phyloP scores from a whole-genome alignment of 2,888 invertebrate species.

The Zootermopsis nevadensis region DNA sequence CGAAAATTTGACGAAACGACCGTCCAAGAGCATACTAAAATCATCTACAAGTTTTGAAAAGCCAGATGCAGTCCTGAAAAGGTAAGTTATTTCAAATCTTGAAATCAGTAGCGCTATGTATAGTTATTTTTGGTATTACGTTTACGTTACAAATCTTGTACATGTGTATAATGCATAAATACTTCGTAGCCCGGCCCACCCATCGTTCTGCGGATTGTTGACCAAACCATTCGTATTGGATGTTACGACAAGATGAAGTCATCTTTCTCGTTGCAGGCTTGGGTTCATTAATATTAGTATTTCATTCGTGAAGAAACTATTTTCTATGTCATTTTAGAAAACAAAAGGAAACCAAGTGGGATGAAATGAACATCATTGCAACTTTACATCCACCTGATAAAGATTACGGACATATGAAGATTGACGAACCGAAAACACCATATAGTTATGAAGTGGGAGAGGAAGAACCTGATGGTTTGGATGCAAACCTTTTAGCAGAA shows the following conservation, averaged over 20 bases:
- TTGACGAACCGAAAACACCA: slow-evolving; percentile 98
- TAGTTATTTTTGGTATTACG: not conserved
- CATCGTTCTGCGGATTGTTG: not conserved
- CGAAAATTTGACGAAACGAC: slow-evolving; percentile 84
- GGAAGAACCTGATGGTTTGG: slow-evolving; percentile 66
- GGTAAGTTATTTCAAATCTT: slow-evolving; percentile 55
- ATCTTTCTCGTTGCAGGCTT: not conserved
- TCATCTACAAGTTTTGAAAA: slow-evolving; percentile 92
- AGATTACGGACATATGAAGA: slow-evolving; percentile 99
- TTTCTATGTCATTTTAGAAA: slow-evolving; percentile 48
- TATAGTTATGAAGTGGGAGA: slow-evolving; percentile 76
- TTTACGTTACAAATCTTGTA: not conserved
- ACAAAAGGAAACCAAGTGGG: slow-evolving; percentile 82
- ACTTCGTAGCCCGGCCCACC: slow-evolving; percentile 29
- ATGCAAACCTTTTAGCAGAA: slow-evolving; percentile 79
- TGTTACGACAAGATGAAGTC: not conserved
- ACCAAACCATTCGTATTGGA: not conserved
- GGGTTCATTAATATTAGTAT: not conserved
- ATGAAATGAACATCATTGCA: slow-evolving; percentile 98
- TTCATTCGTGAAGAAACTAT: not conserved
- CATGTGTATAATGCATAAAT: not conserved
- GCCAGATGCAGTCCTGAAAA: slow-evolving; percentile 61
- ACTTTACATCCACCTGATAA: slow-evolving; percentile 98
- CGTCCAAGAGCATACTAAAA: slow-evolving; percentile 91
- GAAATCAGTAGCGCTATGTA: not conserved